These are phyloP conservation scores for Microcebus murinus DNA, from an alignment of 2,113 vertebrate genomes.

Conservation along the genomic window DNA sequence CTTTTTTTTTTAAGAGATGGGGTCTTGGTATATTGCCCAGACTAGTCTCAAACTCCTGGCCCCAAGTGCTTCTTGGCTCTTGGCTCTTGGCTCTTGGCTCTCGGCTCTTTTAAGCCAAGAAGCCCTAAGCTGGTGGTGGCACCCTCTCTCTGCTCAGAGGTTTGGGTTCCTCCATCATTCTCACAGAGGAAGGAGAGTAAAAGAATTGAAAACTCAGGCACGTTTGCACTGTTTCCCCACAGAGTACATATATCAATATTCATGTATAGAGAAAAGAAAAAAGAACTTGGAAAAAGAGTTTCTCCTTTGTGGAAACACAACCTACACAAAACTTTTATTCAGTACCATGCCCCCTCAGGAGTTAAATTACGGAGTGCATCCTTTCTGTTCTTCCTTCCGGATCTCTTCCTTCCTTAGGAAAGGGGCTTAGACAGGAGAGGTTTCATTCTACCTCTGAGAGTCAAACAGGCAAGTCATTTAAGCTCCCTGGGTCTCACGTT, in stretches of 20 bases:
- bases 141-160: neutral
- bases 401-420: neutral
- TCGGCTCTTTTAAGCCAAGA: neutral
- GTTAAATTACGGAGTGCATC: neutral
- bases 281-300: neutral
- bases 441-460: neutral
- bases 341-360: no score
- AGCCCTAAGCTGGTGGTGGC: fast-evolving
- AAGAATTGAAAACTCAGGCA: neutral
- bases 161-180: neutral
- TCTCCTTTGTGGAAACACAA: neutral
- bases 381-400: neutral
- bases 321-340: neutral
- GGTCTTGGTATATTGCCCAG: no score
- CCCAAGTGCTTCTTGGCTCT: neutral
- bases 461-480: neutral
- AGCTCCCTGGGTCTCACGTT: neutral
- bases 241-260: neutral
- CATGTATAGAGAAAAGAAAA: neutral
- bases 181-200: neutral
- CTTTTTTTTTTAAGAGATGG: no score
- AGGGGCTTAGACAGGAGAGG: neutral
- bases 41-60: no score
- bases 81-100: neutral
- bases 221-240: fast-evolving